phyloP scores from a whole-genome alignment of 1,140 invertebrate species.

The Bombus superbus region DNA sequence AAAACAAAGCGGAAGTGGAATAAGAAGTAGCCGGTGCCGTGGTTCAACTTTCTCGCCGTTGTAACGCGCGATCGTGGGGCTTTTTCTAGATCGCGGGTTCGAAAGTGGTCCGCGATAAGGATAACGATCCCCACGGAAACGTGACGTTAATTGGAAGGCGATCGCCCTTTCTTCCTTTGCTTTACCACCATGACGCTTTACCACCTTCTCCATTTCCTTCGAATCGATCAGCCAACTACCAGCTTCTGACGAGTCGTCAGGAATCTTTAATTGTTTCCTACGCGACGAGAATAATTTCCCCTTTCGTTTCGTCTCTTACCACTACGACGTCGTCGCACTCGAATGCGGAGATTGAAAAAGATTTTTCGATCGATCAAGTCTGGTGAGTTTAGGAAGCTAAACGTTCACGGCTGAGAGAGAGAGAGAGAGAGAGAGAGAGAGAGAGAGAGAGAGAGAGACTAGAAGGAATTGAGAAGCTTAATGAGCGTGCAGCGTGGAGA shows the following conservation, averaged over 20 bases:
- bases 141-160: constrained; percentile 59
- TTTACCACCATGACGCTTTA: too few relatives aligned
- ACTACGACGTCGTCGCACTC: background rate
- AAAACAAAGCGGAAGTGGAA: constrained; percentile 59
- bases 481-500: too few relatives aligned
- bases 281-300: constrained; percentile 28
- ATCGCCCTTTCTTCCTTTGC: background rate
- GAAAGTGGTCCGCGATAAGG: constrained; percentile 40
- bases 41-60: constrained; percentile 20
- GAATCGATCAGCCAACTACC: background rate
- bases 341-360: constrained; percentile 5
- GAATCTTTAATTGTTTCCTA: constrained; percentile 58
- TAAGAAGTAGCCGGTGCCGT: constrained; percentile 33
- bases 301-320: background rate
- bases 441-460: too few relatives aligned
- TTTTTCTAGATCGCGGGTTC: constrained; percentile 40
- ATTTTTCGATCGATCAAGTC: background rate
- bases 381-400: background rate
- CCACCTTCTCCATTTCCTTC: background rate
- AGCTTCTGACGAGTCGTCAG: background rate
- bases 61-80: constrained; percentile 35
- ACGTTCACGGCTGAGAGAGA: background rate
- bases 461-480: background rate
- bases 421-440: too few relatives aligned
- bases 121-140: constrained; percentile 53